Conservation (phyloP, 2,888 invertebrate species). For the Eupithecia abbreviata region DNA sequence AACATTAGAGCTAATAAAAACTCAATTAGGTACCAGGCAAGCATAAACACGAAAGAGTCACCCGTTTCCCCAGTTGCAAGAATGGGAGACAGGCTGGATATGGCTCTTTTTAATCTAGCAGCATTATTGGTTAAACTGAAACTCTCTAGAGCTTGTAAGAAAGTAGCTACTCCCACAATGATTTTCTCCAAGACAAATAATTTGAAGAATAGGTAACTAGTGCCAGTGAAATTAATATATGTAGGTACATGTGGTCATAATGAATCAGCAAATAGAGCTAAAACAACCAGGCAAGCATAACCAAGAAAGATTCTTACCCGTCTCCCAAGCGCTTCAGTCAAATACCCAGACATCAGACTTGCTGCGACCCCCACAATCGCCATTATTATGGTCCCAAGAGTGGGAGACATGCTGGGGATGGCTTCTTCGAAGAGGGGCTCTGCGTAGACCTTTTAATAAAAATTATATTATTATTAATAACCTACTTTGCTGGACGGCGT, state of each 20-base stretch:
- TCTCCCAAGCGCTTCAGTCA: constrained; percentile 64
- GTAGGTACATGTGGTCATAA: not conserved
- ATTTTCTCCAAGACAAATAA: too few relatives aligned
- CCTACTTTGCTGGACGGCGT: too few relatives aligned
- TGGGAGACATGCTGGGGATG: constrained; percentile 62
- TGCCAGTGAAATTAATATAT: not conserved
- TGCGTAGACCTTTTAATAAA: constrained; percentile 57
- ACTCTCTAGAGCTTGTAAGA: too few relatives aligned
- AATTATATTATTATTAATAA: too few relatives aligned
- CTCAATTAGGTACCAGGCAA: constrained; percentile 38
- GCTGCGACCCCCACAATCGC: constrained; percentile 55
- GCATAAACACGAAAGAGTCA: constrained; percentile 43
- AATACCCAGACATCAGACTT: constrained; percentile 61
- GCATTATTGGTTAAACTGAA: too few relatives aligned
- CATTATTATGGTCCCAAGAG: constrained; percentile 59
- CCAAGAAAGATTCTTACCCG: constrained; percentile 53
- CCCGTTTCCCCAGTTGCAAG: constrained; percentile 66
- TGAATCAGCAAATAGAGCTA: not conserved
- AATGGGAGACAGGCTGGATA: constrained; percentile 57
- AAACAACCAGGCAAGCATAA: constrained; percentile 37
- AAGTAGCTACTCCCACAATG: too few relatives aligned
- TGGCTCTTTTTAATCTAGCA: constrained; percentile 44
- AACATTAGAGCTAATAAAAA: too few relatives aligned
- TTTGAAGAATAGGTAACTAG: not conserved
- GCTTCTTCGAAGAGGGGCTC: constrained; percentile 65